A percentile compares a stretch with the other conserved stretches of the same genome.
phyloP scores from a whole-genome alignment of 2,113 vertebrate species.

The Ornithorhynchus anatinus region DNA sequence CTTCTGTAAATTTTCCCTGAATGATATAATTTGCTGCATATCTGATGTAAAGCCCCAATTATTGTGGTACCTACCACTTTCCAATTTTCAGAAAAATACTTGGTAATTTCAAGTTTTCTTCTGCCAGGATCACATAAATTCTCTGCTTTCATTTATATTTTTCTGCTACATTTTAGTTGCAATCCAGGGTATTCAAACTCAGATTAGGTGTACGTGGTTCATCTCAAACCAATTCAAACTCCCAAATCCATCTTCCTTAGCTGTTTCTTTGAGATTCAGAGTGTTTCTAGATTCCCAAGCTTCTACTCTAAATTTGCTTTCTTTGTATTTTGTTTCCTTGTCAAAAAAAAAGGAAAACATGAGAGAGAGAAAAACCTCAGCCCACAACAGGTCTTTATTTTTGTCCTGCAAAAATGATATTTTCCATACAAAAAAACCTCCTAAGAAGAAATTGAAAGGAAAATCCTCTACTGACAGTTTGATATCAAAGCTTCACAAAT shows the following conservation, averaged over 20 bases:
- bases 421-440: conserved; percentile 25
- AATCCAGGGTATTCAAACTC: conserved; percentile 40
- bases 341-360: conserved; percentile 37
- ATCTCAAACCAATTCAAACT: conserved; percentile 44
- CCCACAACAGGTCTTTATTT: conserved; percentile 20
- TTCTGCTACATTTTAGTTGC: conserved; percentile 41
- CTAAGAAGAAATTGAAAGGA: conserved; percentile 45
- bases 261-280: conserved; percentile 53
- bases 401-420: conserved; percentile 1
- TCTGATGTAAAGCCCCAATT: conserved; percentile 10
- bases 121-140: conserved; percentile 18
- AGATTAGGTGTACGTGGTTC: conserved; percentile 12
- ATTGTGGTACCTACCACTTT: conserved; percentile 45
- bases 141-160: conserved; percentile 56
- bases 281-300: conserved; percentile 36
- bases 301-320: conserved; percentile 51
- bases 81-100: conserved; percentile 38
- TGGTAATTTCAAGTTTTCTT: conserved; percentile 3
- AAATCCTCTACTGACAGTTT: conserved; percentile 42
- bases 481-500: conserved; percentile 27
- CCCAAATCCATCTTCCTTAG: conserved; percentile 24
- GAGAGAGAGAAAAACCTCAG: conserved; percentile 27
- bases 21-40: conserved; percentile 45
- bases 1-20: conserved; percentile 35
- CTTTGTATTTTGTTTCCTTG: conserved; percentile 14